A percentile compares a stretch with the other conserved stretches of the same genome.
These are phyloP conservation scores for Typhlichthys eigenmanni DNA, from an alignment of 2,797 vertebrate species.

Conservation along the genomic window DNA sequence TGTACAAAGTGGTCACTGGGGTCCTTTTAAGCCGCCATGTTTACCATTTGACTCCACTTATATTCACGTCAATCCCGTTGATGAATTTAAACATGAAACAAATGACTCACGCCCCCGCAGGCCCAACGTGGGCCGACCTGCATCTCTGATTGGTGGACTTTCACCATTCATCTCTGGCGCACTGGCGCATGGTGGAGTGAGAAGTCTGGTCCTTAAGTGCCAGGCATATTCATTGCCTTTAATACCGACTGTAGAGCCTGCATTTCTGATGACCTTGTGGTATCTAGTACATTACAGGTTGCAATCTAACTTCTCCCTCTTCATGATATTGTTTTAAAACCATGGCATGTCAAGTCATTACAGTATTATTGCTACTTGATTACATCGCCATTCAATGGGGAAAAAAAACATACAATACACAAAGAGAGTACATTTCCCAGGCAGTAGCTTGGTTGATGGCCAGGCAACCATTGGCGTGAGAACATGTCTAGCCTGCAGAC, in stretches of 20 bases:
- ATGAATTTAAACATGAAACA: conserved; percentile 66
- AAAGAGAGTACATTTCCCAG: too few relatives aligned
- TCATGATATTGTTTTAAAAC: too few relatives aligned
- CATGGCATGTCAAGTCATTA: too few relatives aligned
- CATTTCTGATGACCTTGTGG: background rate
- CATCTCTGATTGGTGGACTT: conserved; percentile 62
- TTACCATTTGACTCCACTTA: conserved; percentile 52
- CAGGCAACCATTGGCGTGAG: conserved; percentile 16
- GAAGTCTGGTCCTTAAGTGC: conserved; percentile 33
- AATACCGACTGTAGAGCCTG: background rate
- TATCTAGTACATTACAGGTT: too few relatives aligned
- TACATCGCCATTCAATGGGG: too few relatives aligned
- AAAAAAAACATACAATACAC: too few relatives aligned
- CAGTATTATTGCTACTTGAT: too few relatives aligned
- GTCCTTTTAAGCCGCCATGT: conserved; percentile 28
- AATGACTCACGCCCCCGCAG: conserved; percentile 59
- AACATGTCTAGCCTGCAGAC: conserved; percentile 22
- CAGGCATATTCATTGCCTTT: conserved; percentile 37
- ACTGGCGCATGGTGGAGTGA: conserved; percentile 43
- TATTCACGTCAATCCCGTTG: conserved; percentile 56
- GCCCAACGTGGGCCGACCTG: conserved; percentile 43
- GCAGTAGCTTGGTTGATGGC: too few relatives aligned
- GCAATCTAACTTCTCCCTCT: too few relatives aligned
- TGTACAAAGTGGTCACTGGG: conserved; percentile 42
- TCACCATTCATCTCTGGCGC: conserved; percentile 66